These are phyloP conservation scores for Drosophila navojoa DNA, from an alignment of 1,140 invertebrate genomes.

Conservation along the genomic window DNA sequence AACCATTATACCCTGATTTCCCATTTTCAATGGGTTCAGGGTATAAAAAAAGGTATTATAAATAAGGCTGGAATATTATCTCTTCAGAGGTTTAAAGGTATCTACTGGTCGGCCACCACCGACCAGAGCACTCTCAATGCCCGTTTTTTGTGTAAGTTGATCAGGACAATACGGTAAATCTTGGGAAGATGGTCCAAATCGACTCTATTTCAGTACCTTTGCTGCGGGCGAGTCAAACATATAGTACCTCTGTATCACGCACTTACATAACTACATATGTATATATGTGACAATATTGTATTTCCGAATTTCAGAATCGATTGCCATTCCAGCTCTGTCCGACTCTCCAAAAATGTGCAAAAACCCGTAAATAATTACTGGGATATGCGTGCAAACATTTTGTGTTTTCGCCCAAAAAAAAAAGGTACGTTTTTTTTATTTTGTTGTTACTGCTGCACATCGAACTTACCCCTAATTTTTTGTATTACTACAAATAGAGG, in stretches of 20 bases:
- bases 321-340: background rate
- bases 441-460: conserved; percentile 26
- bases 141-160: conserved; percentile 48
- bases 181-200: conserved; percentile 25
- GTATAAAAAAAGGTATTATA: too few relatives aligned
- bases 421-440: conserved; percentile 36
- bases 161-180: conserved; percentile 44
- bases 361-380: conserved; percentile 77
- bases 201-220: conserved; percentile 25
- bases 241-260: too few relatives aligned
- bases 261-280: too few relatives aligned
- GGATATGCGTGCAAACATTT: conserved; percentile 80
- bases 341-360: conserved; percentile 51
- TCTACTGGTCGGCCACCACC: too few relatives aligned
- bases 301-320: conserved; percentile 1
- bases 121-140: too few relatives aligned
- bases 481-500: conserved; percentile 71
- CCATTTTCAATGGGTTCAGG: too few relatives aligned
- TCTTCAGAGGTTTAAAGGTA: too few relatives aligned
- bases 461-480: conserved; percentile 46
- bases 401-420: conserved; percentile 72
- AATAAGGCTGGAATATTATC: too few relatives aligned
- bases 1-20: too few relatives aligned
- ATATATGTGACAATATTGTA: conserved; percentile 35
- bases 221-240: conserved; percentile 42